Percentiles rank a stretch among this genome's conserved stretches.
Evolutionary conservation across 1,140 invertebrate genomes (phyloP).

Genomic region (Drosophila albomicans): DNA sequence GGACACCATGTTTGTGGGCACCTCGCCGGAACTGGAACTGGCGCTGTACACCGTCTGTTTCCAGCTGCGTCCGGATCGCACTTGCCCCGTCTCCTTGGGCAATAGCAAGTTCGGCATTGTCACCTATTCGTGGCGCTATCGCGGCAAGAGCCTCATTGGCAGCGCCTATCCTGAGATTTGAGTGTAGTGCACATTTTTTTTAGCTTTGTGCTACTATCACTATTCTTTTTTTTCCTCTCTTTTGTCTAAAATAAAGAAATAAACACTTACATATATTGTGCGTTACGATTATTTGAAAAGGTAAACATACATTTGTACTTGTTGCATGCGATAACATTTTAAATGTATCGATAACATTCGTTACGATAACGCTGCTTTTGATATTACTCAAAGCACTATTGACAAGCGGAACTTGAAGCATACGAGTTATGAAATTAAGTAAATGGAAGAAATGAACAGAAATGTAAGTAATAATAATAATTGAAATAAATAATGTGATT

Average conservation of each 20-base stretch:
- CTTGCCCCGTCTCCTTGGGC: constrained; percentile 90
- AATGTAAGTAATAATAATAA: not conserved
- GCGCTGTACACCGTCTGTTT: constrained; percentile 95
- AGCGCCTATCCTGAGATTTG: constrained; percentile 91
- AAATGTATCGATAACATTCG: not conserved
- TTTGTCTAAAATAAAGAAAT: constrained; percentile 40
- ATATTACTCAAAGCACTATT: too few species aligned
- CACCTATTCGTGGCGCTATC: constrained; percentile 90
- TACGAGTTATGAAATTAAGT: too few species aligned
- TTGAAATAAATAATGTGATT: not conserved
- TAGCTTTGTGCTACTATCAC: constrained; percentile 3
- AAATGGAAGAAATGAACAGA: too few species aligned
- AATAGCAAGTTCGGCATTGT: constrained; percentile 90
- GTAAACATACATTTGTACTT: not conserved
- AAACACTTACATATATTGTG: too few species aligned
- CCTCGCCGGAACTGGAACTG: constrained; percentile 96
- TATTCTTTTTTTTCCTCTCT: constrained; percentile 10
- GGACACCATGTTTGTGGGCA: constrained; percentile 94
- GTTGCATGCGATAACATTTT: not conserved
- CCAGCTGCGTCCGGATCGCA: constrained; percentile 88
- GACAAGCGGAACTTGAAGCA: too few species aligned
- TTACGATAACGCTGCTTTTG: not conserved
- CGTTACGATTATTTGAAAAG: not conserved
- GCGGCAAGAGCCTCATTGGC: constrained; percentile 91
- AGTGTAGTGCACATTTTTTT: constrained; percentile 60